Evolutionary conservation across 2,888 invertebrate genomes (phyloP), one percentile per base, ranked within the genome.

Genomic region (Andrena marginata): DNA sequence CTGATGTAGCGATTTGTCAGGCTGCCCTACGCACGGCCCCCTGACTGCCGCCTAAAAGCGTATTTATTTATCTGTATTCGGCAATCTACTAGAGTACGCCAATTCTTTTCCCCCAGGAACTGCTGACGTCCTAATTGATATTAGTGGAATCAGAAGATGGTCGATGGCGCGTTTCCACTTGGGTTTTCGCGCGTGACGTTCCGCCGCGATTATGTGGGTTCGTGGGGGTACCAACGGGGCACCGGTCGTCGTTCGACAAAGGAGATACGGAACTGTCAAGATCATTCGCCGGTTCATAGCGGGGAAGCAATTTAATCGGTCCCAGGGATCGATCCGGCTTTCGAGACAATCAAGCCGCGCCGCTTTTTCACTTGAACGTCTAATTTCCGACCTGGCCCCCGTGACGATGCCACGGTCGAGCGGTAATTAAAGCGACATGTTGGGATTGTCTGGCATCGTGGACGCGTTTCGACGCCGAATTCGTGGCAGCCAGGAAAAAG

Each of bases 351-450:
- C 71, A 68, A 80, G 71, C 70, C 29, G 48, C 13, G 69, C 62
- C 54, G 79, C 54, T 71, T 80, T 80, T 77, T 80, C 79, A 42
- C 64, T 79, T 59, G 49, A 79, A 77, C 79, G 77, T 79, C 78
- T 79, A 70, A 79, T 79, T 79, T 65, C 79, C 49, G 77, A 65
- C 13, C 54, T 51, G 49, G 64, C 7, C 59, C 69, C 59, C 59
- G 56, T 69, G n/a, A 56, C 77, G 59, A 70, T 65, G 79, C 64
- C 64, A 77, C 78, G 56, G 63, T 69, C 78, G 56, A 64, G 29
- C 64, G 59, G 67, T 70, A 80, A 80, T 80, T 78, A 80, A 80
- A 78, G 71, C 65, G 80, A 78, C 79, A 71, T 71, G 71, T 80
- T 33, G 10, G 42, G 62, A 67, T 51, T 67, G 65, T 67, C 33